Evolutionary conservation across 2,888 invertebrate genomes (phyloP), one percentile per base, ranked within the genome.

Genomic region (Ptychoptera contaminata): DNA sequence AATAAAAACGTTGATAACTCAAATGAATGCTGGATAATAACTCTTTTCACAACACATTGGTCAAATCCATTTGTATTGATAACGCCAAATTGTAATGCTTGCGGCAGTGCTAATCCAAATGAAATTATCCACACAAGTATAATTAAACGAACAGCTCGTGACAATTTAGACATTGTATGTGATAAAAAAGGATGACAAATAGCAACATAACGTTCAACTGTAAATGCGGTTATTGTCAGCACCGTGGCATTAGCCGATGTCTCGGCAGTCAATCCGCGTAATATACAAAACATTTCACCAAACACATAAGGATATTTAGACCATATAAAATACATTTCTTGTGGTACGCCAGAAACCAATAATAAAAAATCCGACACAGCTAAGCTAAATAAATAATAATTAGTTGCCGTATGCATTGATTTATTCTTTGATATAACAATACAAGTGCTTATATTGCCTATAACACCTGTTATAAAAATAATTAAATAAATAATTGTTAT

Each of bases 361-460:
- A 88, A 67, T 16, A 88, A 66, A 34, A 90, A 71, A 61, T 90
- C 90, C 2, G 87, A 87, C 48, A 88, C 73, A 7, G 90, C 85
- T 58, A 88, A 66, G 60, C 83, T 86, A 65, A 90, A 87, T 46
- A 90, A 68, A 59, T 90, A 90, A 58, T 79, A 82, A 56, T 82
- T 82, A 8, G 82, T 82, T 3, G 81, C 80, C 14, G 82, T 81
- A 55, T 85, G 86, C 83, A 90, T 83, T 50, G 79, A 81, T 53
- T 79, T 79, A 63, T 87, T 87, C 49, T 77, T 72, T 15, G 79
- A 73, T 50, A 91, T 88, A 15, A 91, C 88, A 46, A 87, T 69
- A 58, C 90, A 90, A 2, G 88, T 90, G 56, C 81, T 78, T 37
- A 83, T 70, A 60, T 90, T 90, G 2, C 90, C 90, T 16, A 86